Evolutionary conservation across 2,113 vertebrate genomes (phyloP).

Genomic region (Noturus placidus): DNA sequence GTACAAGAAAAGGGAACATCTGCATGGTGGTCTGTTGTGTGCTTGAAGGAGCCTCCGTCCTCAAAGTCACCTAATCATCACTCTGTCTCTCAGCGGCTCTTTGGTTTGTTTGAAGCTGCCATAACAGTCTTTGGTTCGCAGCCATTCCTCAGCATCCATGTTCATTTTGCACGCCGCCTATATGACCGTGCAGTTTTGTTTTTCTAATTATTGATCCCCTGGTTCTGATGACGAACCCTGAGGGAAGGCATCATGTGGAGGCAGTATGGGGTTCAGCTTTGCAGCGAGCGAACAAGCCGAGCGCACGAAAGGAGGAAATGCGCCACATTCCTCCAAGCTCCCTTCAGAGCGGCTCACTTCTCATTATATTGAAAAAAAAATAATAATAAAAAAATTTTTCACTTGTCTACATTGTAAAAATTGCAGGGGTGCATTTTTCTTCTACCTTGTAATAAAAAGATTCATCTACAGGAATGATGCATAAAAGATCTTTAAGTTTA

Average conservation of each 20-base stretch:
- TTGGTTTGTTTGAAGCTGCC: constrained; percentile 56
- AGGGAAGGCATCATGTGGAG: constrained; percentile 52
- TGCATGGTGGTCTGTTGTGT: not conserved
- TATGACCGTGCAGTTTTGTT: constrained; percentile 39
- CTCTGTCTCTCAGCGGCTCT: constrained; percentile 42
- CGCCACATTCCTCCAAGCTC: constrained; percentile 60
- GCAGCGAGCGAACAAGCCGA: constrained; percentile 49
- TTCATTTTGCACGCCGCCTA: constrained; percentile 53
- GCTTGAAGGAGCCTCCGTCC: not conserved
- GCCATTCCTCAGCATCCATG: constrained; percentile 48
- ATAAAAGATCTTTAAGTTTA: not conserved
- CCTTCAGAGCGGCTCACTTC: constrained; percentile 49
- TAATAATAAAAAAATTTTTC: not conserved
- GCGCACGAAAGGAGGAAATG: constrained; percentile 62
- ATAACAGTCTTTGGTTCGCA: constrained; percentile 53
- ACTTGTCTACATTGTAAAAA: not conserved
- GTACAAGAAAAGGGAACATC: not conserved
- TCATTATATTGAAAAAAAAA: constrained; percentile 7
- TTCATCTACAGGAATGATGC: not conserved
- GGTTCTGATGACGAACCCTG: constrained; percentile 47
- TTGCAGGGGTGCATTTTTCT: constrained; percentile 5
- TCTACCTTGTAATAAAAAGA: constrained; percentile 4
- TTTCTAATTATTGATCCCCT: constrained; percentile 51
- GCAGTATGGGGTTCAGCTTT: constrained; percentile 55
- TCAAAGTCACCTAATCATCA: constrained; percentile 40